These are phyloP conservation scores for Papilio demoleus DNA, from an alignment of 2,888 invertebrate species.

Conservation along the genomic window DNA sequence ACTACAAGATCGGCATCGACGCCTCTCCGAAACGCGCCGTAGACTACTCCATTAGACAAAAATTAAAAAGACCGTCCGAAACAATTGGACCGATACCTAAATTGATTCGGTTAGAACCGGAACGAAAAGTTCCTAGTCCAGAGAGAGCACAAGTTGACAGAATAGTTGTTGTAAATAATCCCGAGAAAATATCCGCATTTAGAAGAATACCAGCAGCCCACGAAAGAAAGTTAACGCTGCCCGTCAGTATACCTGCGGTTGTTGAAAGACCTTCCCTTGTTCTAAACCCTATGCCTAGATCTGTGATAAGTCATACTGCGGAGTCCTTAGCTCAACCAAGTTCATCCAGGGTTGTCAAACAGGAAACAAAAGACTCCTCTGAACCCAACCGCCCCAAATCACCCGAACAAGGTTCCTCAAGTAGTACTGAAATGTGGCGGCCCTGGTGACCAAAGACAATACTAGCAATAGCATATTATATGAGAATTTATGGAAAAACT, in stretches of 20 bases:
- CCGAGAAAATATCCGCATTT: conserved; percentile 63
- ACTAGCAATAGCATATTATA: conserved; percentile 10
- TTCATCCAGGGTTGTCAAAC: conserved; percentile 41
- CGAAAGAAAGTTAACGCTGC: conserved; percentile 61
- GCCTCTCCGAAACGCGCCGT: conserved; percentile 78
- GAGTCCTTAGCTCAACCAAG: conserved; percentile 67
- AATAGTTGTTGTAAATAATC: conserved; percentile 46
- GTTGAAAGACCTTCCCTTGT: conserved; percentile 43
- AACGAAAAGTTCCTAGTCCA: conserved; percentile 49
- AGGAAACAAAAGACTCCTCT: conserved; percentile 47
- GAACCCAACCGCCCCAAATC: conserved; percentile 66
- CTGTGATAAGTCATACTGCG: conserved; percentile 78
- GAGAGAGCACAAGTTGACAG: conserved; percentile 44
- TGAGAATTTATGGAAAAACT: conserved; percentile 19
- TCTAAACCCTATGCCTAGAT: conserved; percentile 50
- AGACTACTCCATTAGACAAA: conserved; percentile 75
- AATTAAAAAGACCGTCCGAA: conserved; percentile 68
- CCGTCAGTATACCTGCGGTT: conserved; percentile 66
- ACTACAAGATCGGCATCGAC: conserved; percentile 77
- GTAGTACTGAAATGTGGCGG: conserved; percentile 73
- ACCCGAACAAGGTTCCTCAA: conserved; percentile 67
- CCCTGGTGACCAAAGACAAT: conserved; percentile 63
- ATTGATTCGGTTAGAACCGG: conserved; percentile 58
- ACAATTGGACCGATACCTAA: conserved; percentile 67
- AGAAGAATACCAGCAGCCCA: conserved; percentile 52